A percentile compares a stretch with the other conserved stretches of the same genome.
Evolutionary conservation across 2,113 vertebrate species (phyloP).

Genomic region (Herpetotheres cachinnans): DNA sequence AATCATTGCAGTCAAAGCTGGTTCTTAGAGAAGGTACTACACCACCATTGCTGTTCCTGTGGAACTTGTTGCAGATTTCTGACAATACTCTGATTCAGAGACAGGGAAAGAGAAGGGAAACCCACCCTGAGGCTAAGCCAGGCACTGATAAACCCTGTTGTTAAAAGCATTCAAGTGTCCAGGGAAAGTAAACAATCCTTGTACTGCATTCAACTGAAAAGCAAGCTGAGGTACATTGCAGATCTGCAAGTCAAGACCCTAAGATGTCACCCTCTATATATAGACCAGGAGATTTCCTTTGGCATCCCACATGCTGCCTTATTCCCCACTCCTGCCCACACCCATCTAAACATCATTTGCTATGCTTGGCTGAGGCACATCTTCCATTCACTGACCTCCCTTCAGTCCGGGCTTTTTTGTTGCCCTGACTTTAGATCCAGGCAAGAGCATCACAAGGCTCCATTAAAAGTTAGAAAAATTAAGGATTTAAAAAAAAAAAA

Average conservation of each 20-base stretch:
- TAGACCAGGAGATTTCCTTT: background rate
- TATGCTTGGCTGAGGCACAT: background rate
- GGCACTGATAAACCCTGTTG: background rate
- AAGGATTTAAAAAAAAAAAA: background rate
- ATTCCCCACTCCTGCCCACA: background rate
- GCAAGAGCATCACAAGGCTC: background rate
- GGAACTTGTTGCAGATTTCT: background rate
- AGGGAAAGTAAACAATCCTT: background rate
- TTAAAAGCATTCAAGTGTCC: background rate
- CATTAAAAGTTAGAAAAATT: background rate
- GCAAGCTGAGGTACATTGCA: background rate
- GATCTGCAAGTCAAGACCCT: background rate
- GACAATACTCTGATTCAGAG: background rate
- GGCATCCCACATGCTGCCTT: background rate
- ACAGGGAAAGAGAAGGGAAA: background rate
- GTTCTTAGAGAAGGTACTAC: background rate
- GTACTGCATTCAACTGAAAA: background rate
- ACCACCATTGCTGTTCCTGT: background rate
- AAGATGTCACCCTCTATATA: background rate
- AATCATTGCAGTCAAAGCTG: background rate
- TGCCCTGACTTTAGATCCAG: background rate
- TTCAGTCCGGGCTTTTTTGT: background rate
- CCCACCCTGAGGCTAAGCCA: background rate
- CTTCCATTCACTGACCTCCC: background rate
- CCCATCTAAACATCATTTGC: background rate